Percentiles rank a stretch among this genome's conserved stretches.
These are phyloP conservation scores for Aplodontia rufa DNA, from an alignment of 2,113 vertebrate species.

Conservation along the genomic window DNA sequence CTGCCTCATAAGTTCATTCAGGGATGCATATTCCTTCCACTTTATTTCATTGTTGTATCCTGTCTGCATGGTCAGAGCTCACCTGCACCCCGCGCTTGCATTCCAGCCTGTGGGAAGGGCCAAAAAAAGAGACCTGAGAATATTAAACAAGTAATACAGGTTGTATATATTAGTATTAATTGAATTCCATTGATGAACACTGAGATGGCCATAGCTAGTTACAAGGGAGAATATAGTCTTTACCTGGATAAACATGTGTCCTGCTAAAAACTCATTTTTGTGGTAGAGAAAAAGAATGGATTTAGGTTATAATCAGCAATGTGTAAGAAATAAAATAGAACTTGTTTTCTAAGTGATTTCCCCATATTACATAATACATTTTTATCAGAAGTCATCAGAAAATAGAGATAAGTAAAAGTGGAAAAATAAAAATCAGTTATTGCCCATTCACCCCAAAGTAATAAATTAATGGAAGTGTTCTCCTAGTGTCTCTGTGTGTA, in stretches of 20 bases:
- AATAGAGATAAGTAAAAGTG: constrained; percentile 22
- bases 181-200: not conserved
- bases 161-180: not conserved
- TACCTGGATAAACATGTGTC: not conserved
- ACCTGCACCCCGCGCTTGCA: not conserved
- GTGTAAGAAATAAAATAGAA: not conserved
- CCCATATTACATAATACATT: not conserved
- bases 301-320: not conserved
- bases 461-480: not conserved
- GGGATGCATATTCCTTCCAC: not conserved
- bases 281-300: not conserved
- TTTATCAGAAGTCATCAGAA: not conserved
- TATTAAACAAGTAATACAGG: not conserved
- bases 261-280: not conserved
- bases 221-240: not conserved
- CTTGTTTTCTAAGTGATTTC: not conserved
- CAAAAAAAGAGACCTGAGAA: not conserved
- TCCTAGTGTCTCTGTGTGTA: not conserved
- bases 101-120: not conserved
- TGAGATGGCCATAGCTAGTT: not conserved
- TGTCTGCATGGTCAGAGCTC: not conserved
- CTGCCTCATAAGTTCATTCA: not conserved
- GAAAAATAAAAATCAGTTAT: not conserved
- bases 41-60: not conserved
- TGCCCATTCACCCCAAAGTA: not conserved